Conservation (phyloP, 2,797 vertebrate species). For the Neosilurus hyrtlii region DNA sequence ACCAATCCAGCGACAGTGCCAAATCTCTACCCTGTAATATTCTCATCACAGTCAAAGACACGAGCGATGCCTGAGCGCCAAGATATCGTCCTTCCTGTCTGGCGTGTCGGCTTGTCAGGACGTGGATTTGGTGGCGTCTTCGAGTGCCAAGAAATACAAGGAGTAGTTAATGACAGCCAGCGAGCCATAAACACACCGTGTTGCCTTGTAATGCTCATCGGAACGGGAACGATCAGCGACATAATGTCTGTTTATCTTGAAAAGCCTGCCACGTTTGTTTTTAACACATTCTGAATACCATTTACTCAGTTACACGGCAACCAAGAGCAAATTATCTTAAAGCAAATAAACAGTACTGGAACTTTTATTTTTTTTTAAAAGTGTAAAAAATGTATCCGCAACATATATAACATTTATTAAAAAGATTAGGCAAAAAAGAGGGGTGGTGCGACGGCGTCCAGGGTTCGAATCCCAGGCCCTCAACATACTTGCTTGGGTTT, state of each 20-base stretch:
- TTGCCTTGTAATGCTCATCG: neutral
- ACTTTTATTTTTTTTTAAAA: no score
- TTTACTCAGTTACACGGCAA: no score
- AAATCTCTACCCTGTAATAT: constrained; percentile 13
- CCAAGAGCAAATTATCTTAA: no score
- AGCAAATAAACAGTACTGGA: no score
- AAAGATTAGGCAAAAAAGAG: no score
- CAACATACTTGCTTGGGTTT: no score
- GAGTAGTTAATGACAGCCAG: neutral
- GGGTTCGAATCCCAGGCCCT: no score
- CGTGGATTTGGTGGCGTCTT: neutral
- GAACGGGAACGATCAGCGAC: neutral
- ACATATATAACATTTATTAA: no score
- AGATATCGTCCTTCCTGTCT: neutral
- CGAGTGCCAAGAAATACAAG: neutral
- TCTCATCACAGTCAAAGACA: constrained; percentile 8
- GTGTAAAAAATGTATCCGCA: no score
- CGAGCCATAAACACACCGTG: neutral
- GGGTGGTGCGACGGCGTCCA: no score
- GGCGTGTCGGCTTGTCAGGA: neutral
- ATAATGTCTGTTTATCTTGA: constrained; percentile 9
- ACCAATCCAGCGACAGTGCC: neutral
- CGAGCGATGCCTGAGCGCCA: neutral
- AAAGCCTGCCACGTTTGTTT: neutral
- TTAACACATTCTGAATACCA: neutral